Percentiles rank a stretch among this genome's conserved stretches.
These are phyloP conservation scores for Machaerirhynchus nigripectus DNA, from an alignment of 2,113 vertebrate species.

Conservation along the genomic window DNA sequence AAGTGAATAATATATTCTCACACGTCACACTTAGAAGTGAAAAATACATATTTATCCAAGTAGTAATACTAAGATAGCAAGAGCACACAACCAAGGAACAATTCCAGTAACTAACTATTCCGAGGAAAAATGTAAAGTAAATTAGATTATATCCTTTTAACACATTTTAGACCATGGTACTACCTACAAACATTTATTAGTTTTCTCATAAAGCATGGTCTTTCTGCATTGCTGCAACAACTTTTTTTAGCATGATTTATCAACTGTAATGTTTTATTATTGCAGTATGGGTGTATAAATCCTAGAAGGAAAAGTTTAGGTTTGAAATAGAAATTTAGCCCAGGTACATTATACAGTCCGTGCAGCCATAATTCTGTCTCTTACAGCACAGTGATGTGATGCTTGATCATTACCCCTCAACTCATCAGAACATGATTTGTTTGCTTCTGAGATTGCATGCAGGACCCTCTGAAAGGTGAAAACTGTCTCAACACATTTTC, in stretches of 20 bases:
- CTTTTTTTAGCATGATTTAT: background rate
- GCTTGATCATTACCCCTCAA: background rate
- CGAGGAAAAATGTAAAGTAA: background rate
- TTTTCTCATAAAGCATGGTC: background rate
- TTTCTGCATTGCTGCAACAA: background rate
- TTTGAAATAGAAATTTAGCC: background rate
- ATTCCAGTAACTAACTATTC: background rate
- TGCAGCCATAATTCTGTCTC: background rate
- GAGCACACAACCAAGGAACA: background rate
- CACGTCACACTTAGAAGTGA: background rate
- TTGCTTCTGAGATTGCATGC: background rate
- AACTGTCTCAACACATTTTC: background rate
- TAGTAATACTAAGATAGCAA: background rate
- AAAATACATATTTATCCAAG: background rate
- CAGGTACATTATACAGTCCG: background rate
- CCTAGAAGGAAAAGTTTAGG: background rate
- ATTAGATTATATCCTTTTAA: background rate
- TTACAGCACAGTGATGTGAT: background rate
- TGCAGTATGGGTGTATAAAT: background rate
- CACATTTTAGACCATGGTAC: background rate
- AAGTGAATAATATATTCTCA: background rate
- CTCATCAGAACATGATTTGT: background rate
- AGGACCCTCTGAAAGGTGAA: background rate
- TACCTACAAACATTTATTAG: background rate
- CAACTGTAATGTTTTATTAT: background rate